These are phyloP conservation scores for Thomomys bottae DNA, from an alignment of 2,113 vertebrate species.

Conservation along the genomic window DNA sequence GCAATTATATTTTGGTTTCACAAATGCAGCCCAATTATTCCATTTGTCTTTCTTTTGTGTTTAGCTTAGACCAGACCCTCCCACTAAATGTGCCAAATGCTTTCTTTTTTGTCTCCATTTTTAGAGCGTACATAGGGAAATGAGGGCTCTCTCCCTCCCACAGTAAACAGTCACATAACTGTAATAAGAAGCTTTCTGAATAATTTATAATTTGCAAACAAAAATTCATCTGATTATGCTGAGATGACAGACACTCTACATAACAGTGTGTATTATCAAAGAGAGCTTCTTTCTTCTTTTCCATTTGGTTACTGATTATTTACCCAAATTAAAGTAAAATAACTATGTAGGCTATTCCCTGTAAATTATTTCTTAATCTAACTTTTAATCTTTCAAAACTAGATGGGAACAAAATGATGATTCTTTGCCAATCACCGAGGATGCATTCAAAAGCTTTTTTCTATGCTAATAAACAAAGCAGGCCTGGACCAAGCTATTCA, in stretches of 20 bases:
- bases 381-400: constrained; percentile 65
- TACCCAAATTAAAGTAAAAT: constrained; percentile 63
- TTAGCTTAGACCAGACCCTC: constrained; percentile 60
- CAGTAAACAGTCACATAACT: constrained; percentile 64
- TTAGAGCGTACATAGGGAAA: constrained; percentile 59
- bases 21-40: constrained; percentile 61
- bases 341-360: constrained; percentile 62
- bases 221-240: constrained; percentile 76
- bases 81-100: constrained; percentile 57
- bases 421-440: constrained; percentile 49
- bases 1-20: constrained; percentile 53
- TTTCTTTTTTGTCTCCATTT: constrained; percentile 72
- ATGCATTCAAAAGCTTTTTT: constrained; percentile 37
- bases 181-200: constrained; percentile 77
- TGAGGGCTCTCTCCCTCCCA: constrained; percentile 4
- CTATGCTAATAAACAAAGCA: neutral
- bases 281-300: constrained; percentile 5
- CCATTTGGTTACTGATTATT: constrained; percentile 66
- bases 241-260: constrained; percentile 68
- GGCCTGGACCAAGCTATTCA: neutral
- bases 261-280: constrained; percentile 64
- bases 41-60: constrained; percentile 71
- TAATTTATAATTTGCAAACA: constrained; percentile 82
- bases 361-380: constrained; percentile 75
- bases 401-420: constrained; percentile 36